Evolutionary conservation across 1,140 invertebrate genomes (phyloP).

Genomic region (Pachypsylla venusta): DNA sequence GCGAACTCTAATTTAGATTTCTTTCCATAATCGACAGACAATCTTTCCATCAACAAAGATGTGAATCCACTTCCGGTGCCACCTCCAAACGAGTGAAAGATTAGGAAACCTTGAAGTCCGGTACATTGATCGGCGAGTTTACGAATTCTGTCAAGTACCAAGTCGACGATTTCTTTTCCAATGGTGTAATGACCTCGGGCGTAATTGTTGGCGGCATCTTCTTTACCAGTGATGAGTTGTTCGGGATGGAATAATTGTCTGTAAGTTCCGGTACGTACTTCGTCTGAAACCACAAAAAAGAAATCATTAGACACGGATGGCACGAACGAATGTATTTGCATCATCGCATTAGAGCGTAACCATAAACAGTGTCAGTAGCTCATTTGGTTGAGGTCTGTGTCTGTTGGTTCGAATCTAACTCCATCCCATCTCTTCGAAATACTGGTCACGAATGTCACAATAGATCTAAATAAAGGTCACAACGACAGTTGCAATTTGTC

Average conservation of each 20-base stretch:
- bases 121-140: slow-evolving; percentile 67
- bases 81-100: slow-evolving; percentile 81
- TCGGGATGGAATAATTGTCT: slow-evolving; percentile 44
- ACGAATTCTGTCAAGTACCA: slow-evolving; percentile 49
- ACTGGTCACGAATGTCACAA: no score
- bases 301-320: background rate
- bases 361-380: no score
- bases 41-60: slow-evolving; percentile 48
- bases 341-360: no score
- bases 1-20: slow-evolving; percentile 53
- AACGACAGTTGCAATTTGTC: no score
- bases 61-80: slow-evolving; percentile 68
- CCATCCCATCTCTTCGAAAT: no score
- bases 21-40: slow-evolving; percentile 51
- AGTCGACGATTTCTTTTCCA: slow-evolving; percentile 58
- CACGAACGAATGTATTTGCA: no score
- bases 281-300: slow-evolving; percentile 31
- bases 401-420: no score
- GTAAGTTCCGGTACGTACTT: slow-evolving; percentile 42
- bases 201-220: slow-evolving; percentile 53
- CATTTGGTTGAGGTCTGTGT: no score
- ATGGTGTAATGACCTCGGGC: slow-evolving; percentile 53
- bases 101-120: slow-evolving; percentile 63
- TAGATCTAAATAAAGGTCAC: no score
- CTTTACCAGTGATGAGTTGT: slow-evolving; percentile 44